Evolutionary conservation across 2,113 vertebrate genomes (phyloP).

Genomic region (Grus americana): DNA sequence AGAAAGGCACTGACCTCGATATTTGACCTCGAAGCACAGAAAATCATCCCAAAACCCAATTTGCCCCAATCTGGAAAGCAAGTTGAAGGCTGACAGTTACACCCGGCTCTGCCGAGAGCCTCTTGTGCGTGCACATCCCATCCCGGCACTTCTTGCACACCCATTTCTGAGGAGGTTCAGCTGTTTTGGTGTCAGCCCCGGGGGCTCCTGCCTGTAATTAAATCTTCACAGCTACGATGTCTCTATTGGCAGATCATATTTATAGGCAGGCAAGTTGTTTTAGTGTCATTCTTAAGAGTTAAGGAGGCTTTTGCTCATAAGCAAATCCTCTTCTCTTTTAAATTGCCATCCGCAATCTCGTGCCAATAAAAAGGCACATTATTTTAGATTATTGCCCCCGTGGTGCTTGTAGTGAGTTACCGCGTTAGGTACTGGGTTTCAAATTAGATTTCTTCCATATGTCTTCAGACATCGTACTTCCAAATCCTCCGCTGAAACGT

Average conservation of each 20-base stretch:
- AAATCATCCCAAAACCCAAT: background rate
- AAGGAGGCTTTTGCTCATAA: slow-evolving; percentile 10
- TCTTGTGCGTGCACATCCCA: accelerated
- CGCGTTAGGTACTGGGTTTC: background rate
- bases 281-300: background rate
- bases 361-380: background rate
- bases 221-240: background rate
- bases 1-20: background rate
- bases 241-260: slow-evolving; percentile 9
- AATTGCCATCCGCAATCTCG: background rate
- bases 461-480: accelerated
- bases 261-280: background rate
- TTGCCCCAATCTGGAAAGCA: background rate
- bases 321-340: background rate
- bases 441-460: background rate
- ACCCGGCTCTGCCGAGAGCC: background rate
- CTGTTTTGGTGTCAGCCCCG: background rate
- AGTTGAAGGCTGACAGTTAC: accelerated
- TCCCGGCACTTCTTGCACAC: background rate
- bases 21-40: accelerated
- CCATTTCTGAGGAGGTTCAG: background rate
- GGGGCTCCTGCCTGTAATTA: slow-evolving; percentile 30
- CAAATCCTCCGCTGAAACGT: background rate
- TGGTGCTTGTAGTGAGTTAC: background rate
- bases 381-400: background rate